Evolutionary conservation across 2,113 vertebrate genomes (phyloP).

Genomic region (Neodon shergylaensis): DNA sequence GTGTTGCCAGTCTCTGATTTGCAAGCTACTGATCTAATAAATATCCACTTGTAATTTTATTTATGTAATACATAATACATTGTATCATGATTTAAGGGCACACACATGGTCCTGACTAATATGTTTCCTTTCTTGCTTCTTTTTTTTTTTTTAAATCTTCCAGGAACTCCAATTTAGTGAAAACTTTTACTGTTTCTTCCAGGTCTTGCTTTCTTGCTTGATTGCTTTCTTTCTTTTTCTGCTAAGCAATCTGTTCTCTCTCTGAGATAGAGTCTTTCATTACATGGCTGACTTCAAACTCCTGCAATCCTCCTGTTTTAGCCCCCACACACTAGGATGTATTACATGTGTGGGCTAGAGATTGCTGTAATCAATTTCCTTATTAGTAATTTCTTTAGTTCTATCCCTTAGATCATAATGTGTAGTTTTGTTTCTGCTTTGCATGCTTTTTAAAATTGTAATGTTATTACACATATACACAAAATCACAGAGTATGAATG

Average conservation of each 20-base stretch:
- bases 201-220: not conserved
- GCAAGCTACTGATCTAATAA: not conserved
- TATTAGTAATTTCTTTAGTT: not conserved
- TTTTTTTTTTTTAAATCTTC: not conserved
- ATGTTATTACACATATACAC: not conserved
- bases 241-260: not conserved
- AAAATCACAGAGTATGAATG: not conserved
- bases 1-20: not conserved
- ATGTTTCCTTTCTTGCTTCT: not conserved
- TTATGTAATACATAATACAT: not conserved
- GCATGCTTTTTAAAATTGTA: not conserved
- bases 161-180: not conserved
- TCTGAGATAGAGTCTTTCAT: not conserved
- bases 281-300: not conserved
- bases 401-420: not conserved
- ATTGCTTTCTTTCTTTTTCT: not conserved
- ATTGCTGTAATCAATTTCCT: not conserved
- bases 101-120: no score
- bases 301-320: no score
- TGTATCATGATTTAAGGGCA: not conserved
- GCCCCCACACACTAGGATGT: not conserved
- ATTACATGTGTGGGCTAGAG: not conserved
- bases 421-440: not conserved
- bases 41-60: not conserved
- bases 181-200: not conserved